These are phyloP conservation scores for Pavo muticus DNA, from an alignment of 2,113 vertebrate species.

Conservation along the genomic window DNA sequence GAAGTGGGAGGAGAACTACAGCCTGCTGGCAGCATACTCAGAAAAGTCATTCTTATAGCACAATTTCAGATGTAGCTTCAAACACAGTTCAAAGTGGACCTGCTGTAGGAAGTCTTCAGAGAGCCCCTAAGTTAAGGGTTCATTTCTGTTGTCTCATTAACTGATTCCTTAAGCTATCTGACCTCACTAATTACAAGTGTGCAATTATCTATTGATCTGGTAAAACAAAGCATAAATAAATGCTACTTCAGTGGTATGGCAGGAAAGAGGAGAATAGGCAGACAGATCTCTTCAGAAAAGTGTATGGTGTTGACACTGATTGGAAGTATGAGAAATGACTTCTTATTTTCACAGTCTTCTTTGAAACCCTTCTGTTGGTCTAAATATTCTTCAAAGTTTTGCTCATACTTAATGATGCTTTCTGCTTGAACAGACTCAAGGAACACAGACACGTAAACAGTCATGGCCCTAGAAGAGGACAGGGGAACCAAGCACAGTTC, in stretches of 20 bases:
- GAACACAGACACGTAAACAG: not conserved
- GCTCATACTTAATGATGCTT: not conserved
- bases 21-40: not conserved
- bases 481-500: not conserved
- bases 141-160: not conserved
- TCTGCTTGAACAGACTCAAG: not conserved
- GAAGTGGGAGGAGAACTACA: not conserved
- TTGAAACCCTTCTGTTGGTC: not conserved
- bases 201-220: not conserved
- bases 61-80: not conserved
- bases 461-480: not conserved
- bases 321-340: not conserved
- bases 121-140: not conserved
- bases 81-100: not conserved
- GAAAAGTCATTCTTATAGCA: not conserved
- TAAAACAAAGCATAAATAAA: conserved; percentile 4
- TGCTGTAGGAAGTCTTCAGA: not conserved
- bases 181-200: not conserved
- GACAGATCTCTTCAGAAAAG: not conserved
- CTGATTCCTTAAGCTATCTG: not conserved
- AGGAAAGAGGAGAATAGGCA: not conserved
- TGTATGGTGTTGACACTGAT: not conserved
- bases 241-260: not conserved
- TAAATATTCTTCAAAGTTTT: not conserved
- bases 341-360: not conserved